phyloP scores from a whole-genome alignment of 2,797 vertebrate genomes.

The Xiphophorus birchmanni region DNA sequence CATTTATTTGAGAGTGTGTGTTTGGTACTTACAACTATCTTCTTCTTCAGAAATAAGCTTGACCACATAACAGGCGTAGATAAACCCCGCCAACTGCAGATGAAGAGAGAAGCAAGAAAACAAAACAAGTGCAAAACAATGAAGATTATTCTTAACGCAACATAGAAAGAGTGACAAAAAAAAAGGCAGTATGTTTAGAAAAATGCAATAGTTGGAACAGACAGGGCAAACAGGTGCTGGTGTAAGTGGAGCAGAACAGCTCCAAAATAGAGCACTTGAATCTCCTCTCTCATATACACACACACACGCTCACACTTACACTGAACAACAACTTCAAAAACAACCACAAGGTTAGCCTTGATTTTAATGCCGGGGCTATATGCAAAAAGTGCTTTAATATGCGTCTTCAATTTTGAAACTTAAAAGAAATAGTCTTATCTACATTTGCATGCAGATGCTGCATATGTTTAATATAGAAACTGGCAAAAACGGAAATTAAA shows the following conservation, averaged over 20 bases:
- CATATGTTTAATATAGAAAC: slow-evolving; percentile 22
- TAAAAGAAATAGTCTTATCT: background rate
- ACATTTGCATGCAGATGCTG: slow-evolving; percentile 9
- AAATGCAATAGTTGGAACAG: slow-evolving; percentile 51
- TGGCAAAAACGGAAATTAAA: slow-evolving; percentile 39
- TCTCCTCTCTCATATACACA: slow-evolving; percentile 29
- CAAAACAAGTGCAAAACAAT: slow-evolving; percentile 1
- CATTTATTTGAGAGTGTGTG: background rate
- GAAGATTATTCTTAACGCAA: slow-evolving; percentile 42
- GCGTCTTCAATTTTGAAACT: background rate
- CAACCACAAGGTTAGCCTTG: slow-evolving; percentile 49
- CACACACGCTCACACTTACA: background rate
- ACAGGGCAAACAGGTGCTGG: slow-evolving; percentile 64
- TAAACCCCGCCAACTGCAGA: slow-evolving; percentile 95
- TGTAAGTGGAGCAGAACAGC: slow-evolving; percentile 67
- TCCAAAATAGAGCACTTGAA: slow-evolving; percentile 56
- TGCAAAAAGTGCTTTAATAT: slow-evolving; percentile 9
- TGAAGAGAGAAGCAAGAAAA: slow-evolving; percentile 33
- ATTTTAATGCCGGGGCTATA: slow-evolving; percentile 25
- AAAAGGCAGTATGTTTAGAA: slow-evolving; percentile 12
- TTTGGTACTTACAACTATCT: slow-evolving; percentile 96
- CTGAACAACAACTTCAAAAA: slow-evolving; percentile 27
- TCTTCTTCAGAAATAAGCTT: slow-evolving; percentile 99
- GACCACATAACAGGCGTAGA: slow-evolving; percentile 99
- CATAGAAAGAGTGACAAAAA: background rate